These are phyloP conservation scores for Percina caprodes DNA, from an alignment of 2,113 vertebrate species.

Conservation along the genomic window DNA sequence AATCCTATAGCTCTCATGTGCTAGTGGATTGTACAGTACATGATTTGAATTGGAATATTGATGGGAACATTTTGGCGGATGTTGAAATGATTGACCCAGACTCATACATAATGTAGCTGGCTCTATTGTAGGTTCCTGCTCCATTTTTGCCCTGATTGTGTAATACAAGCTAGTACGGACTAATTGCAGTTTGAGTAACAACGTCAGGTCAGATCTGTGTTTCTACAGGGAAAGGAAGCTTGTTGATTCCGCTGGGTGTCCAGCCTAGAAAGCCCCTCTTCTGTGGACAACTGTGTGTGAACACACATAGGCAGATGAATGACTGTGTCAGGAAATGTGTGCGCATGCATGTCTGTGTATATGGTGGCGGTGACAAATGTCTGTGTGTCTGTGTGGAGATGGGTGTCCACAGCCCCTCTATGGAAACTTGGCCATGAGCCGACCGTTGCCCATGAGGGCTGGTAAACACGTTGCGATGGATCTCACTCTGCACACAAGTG, in stretches of 20 bases:
- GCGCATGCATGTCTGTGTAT: conserved; percentile 44
- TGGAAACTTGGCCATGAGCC: conserved; percentile 76
- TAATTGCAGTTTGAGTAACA: conserved; percentile 22
- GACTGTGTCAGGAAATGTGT: conserved; percentile 38
- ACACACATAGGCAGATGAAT: conserved; percentile 25
- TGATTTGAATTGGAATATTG: conserved; percentile 33
- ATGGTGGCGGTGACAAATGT: conserved; percentile 21
- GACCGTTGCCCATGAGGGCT: conserved; percentile 65
- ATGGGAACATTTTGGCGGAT: conserved; percentile 10
- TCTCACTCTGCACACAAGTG: conserved; percentile 67
- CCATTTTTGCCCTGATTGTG: conserved; percentile 25
- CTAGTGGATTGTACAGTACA: neutral
- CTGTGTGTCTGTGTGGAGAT: conserved; percentile 33
- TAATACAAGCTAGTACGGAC: conserved; percentile 11
- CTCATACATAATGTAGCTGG: conserved; percentile 18
- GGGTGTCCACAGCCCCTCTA: conserved; percentile 51
- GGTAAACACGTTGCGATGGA: conserved; percentile 69
- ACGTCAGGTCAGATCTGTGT: neutral
- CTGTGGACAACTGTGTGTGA: conserved; percentile 21
- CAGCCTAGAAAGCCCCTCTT: neutral
- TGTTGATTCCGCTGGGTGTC: conserved; percentile 11
- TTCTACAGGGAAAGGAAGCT: conserved; percentile 18
- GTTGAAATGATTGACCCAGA: conserved; percentile 36
- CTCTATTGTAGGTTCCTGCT: conserved; percentile 31
- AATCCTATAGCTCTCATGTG: neutral